These are phyloP conservation scores for Melanotaenia trifasciata DNA, from an alignment of 2,797 vertebrate genomes.

Conservation along the genomic window DNA sequence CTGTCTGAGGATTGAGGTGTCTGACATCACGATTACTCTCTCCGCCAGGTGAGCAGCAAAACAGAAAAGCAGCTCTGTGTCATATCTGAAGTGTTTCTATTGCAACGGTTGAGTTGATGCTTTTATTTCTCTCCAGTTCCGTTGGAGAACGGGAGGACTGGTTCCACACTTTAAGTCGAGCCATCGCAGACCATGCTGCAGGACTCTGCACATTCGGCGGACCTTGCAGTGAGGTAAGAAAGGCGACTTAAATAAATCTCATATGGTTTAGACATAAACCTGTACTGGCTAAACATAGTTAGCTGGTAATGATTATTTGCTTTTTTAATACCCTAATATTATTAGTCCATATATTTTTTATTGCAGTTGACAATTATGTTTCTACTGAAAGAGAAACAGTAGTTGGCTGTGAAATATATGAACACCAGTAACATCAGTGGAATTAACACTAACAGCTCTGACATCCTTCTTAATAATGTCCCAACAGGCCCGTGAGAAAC, in stretches of 20 bases:
- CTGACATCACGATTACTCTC: conserved; percentile 90
- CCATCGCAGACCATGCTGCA: conserved; percentile 85
- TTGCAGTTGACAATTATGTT: not conserved
- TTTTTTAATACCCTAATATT: no score
- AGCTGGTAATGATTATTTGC: no score
- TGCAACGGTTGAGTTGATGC: not conserved
- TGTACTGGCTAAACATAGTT: not conserved
- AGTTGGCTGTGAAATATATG: not conserved
- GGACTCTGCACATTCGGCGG: conserved; percentile 85
- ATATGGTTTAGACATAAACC: not conserved
- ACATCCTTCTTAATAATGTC: not conserved
- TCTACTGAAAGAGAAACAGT: not conserved
- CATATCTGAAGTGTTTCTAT: not conserved
- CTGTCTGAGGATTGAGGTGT: conserved; percentile 90
- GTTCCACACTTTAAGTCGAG: conserved; percentile 92
- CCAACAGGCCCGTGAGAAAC: conserved; percentile 89
- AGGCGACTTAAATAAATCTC: not conserved
- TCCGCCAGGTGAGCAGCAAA: conserved; percentile 89
- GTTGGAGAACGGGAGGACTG: conserved; percentile 94
- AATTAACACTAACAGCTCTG: not conserved
- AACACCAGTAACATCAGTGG: not conserved
- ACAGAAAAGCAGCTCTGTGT: not conserved
- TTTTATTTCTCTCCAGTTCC: conserved; percentile 83
- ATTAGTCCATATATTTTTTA: no score
- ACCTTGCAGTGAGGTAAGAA: conserved; percentile 81